These are phyloP conservation scores for Anaspis maculata DNA, from an alignment of 2,888 invertebrate genomes.

Conservation along the genomic window DNA sequence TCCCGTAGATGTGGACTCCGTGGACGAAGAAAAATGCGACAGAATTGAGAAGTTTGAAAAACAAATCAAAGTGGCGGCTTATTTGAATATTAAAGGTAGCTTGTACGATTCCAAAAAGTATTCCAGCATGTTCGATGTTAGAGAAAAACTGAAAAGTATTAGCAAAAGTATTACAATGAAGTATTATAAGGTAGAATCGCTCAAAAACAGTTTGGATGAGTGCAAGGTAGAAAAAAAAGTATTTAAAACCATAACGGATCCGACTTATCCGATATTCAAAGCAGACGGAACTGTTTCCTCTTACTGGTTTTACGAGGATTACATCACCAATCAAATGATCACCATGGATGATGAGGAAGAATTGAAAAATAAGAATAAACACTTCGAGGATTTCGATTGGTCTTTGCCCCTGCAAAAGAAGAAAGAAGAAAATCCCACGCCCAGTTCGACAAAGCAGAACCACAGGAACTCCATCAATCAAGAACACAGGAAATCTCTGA, in stretches of 20 bases:
- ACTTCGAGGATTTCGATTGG: constrained; percentile 19
- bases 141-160: constrained; percentile 51
- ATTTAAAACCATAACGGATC: constrained; percentile 65
- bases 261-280: constrained; percentile 68
- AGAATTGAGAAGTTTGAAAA: not conserved
- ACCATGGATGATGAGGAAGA: constrained; percentile 5
- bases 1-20: constrained; percentile 33
- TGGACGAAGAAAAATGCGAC: not conserved
- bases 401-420: constrained; percentile 26
- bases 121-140: constrained; percentile 56
- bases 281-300: constrained; percentile 68
- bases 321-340: constrained; percentile 7
- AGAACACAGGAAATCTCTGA: constrained; percentile 48
- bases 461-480: constrained; percentile 2
- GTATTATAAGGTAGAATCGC: constrained; percentile 43
- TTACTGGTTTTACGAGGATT: constrained; percentile 54
- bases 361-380: constrained; percentile 34
- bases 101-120: constrained; percentile 31
- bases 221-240: constrained; percentile 22
- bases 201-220: constrained; percentile 26
- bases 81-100: constrained; percentile 19
- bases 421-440: constrained; percentile 33
- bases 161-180: constrained; percentile 51
- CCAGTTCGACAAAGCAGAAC: constrained; percentile 6
- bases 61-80: constrained; percentile 5